A percentile compares a stretch with the other conserved stretches of the same genome.
These are phyloP conservation scores for Oscheius sp. DNA, from an alignment of 2,888 invertebrate species.

Conservation along the genomic window DNA sequence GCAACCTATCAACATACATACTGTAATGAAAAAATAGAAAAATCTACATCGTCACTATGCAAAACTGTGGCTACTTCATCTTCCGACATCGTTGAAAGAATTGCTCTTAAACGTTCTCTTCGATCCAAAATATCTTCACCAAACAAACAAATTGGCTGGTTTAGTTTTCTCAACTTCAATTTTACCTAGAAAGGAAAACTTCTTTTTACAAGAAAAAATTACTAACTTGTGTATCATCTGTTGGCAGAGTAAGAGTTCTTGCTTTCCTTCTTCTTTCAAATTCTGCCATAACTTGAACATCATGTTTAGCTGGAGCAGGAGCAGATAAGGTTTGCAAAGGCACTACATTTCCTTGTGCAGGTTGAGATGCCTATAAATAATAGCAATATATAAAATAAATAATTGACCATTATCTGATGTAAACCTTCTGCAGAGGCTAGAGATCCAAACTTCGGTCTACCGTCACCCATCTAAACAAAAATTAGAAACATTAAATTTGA, in stretches of 20 bases:
- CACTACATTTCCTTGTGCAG: conserved; percentile 27
- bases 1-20: conserved; percentile 30
- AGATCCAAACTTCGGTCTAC: conserved; percentile 39
- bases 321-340: conserved; percentile 38
- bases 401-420: conserved; percentile 38
- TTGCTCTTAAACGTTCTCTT: conserved; percentile 86
- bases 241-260: conserved; percentile 93
- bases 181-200: conserved; percentile 78
- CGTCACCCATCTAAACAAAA: conserved; percentile 12
- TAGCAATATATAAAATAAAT: background rate
- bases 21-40: background rate
- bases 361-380: conserved; percentile 26
- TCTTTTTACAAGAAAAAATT: background rate
- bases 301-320: conserved; percentile 37
- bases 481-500: background rate
- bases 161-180: conserved; percentile 86
- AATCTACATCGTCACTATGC: conserved; percentile 80
- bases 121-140: conserved; percentile 98
- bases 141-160: conserved; percentile 95
- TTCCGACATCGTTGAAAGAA: conserved; percentile 80
- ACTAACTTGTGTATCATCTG: conserved; percentile 87
- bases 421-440: conserved; percentile 46
- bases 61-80: conserved; percentile 67
- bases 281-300: conserved; percentile 81
- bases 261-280: conserved; percentile 91